phyloP scores from a whole-genome alignment of 2,888 invertebrate genomes.

The Argynnis bischoffii region DNA sequence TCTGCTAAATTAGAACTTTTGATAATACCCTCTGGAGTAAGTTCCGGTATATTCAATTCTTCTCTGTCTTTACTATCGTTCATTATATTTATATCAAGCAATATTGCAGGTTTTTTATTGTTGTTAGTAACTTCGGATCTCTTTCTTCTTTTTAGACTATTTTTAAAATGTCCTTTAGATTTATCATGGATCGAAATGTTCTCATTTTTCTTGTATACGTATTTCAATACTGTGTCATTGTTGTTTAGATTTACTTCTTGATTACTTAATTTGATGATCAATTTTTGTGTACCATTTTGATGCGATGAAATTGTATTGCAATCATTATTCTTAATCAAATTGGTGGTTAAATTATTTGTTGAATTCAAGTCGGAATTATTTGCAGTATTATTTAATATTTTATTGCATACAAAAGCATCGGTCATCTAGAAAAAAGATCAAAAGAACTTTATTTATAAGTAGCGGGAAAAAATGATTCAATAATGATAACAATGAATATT shows the following conservation, averaged over 20 bases:
- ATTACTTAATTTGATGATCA: conserved; percentile 24
- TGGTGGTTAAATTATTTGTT: neutral
- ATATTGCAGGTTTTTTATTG: neutral
- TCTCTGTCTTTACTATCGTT: conserved; percentile 50
- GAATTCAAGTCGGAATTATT: conserved; percentile 13
- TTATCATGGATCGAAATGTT: conserved; percentile 45
- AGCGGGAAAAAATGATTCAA: no score
- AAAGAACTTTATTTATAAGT: neutral
- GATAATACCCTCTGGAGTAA: conserved; percentile 45
- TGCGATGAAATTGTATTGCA: neutral
- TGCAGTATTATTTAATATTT: conserved; percentile 37
- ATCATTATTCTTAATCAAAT: neutral
- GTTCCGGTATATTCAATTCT: conserved; percentile 34
- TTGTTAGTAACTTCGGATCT: conserved; percentile 42
- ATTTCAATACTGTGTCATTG: conserved; percentile 58
- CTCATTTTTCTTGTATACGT: conserved; percentile 60
- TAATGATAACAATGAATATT: neutral
- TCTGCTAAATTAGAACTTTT: conserved; percentile 60
- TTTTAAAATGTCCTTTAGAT: conserved; percentile 58
- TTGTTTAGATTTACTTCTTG: conserved; percentile 40
- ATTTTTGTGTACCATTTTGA: neutral
- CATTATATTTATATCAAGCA: conserved; percentile 50
- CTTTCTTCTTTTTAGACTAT: conserved; percentile 60
- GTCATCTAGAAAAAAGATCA: conserved; percentile 58
- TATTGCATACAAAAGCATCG: conserved; percentile 51